Evolutionary conservation across 2,888 invertebrate species (phyloP).

Genomic region (Lamproptera curius): DNA sequence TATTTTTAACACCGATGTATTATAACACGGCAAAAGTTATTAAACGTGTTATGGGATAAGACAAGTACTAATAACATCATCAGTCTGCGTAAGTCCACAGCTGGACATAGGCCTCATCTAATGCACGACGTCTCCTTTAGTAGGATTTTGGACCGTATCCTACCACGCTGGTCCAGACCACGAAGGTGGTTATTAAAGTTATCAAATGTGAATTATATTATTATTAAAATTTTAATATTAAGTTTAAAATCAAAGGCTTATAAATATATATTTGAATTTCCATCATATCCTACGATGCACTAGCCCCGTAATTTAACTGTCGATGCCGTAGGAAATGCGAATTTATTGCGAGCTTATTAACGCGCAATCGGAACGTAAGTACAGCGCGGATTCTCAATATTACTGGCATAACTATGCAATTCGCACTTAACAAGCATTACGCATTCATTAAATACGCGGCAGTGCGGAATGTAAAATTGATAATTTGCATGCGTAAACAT

Average conservation of each 20-base stretch:
- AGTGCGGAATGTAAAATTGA: neutral
- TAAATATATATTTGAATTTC: neutral
- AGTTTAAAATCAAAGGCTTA: too few species aligned
- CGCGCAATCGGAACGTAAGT: neutral
- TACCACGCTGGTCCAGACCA: too few species aligned
- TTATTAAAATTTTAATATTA: too few species aligned
- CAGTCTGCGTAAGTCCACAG: too few species aligned
- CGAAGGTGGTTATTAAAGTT: too few species aligned
- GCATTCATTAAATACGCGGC: slow-evolving; percentile 5
- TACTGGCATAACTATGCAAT: slow-evolving; percentile 3
- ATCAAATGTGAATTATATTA: too few species aligned
- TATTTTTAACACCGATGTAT: neutral
- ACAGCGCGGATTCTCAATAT: neutral
- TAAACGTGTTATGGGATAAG: too few species aligned
- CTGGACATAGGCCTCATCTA: too few species aligned
- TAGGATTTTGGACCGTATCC: too few species aligned
- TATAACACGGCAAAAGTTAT: neutral
- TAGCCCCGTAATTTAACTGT: neutral
- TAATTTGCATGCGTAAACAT: neutral
- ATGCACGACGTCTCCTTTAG: too few species aligned
- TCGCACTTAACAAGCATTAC: slow-evolving; percentile 7
- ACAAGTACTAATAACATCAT: too few species aligned
- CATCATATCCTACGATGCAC: neutral
- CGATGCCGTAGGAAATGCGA: neutral
- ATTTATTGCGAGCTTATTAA: slow-evolving; percentile 9